Evolutionary conservation across 2,888 invertebrate genomes (phyloP), one percentile per base, ranked within the genome.

Genomic region (Papilio protenor): DNA sequence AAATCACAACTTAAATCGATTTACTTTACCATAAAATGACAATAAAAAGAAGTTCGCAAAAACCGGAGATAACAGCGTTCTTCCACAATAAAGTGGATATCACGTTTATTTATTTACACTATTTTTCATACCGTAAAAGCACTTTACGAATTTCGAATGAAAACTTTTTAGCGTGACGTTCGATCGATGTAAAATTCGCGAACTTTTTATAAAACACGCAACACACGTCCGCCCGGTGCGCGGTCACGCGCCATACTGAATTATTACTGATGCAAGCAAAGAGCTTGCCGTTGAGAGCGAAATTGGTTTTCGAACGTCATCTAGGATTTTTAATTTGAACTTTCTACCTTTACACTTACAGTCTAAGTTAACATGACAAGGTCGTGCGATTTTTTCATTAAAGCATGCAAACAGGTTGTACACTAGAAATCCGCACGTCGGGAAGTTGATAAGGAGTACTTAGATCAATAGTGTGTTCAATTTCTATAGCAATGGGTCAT

Each of bases 241-340:
- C 89, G 86, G 89, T 90, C 92, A 90, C 90, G 91, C 92, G 92
- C 88, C 86, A 81, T 87, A 94, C 94, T 94, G 90, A 92, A 91
- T 92, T 90, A 92, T 91, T 90, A 86, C 87, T 85, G 83, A 87
- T 83, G 85, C 87, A 83, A 87, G 84, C 85, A 88, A 88, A 83
- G 88, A 87, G 87, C 85, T 86, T 85, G 85, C 88, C 85, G 89
- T 88, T 82, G 91, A 92, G 92, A 93, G 92, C 92, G 93, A 93
- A 94, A 93, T 93, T 91, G 87, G 87, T 90, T 92, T 92, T 87
- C 85, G 87, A 90, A 87, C 87, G 81, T 81, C 84, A 77, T 40
- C 72, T 27, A 69, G 64, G 49, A 73, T 81, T 80, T 82, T 82
- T 82, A 90, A 86, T 88, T 81, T 87, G 80, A 85, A 87, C 90